Percentiles rank a stretch among this genome's conserved stretches.
These are phyloP conservation scores for Lepidocyrtoides sp. DNA, from an alignment of 2,888 invertebrate species.

Conservation along the genomic window DNA sequence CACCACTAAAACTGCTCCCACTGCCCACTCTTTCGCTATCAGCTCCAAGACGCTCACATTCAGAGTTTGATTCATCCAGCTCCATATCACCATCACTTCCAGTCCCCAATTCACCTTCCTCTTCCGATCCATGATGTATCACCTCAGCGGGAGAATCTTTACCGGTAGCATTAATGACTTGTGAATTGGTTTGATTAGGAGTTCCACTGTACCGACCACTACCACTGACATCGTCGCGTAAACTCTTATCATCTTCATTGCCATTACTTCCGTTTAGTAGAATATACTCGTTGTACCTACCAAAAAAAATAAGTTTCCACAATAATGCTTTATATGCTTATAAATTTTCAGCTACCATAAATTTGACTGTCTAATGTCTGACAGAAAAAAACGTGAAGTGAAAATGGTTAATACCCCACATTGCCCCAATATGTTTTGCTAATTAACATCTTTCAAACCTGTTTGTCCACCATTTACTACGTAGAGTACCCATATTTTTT, in stretches of 20 bases:
- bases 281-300: slow-evolving; percentile 82
- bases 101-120: slow-evolving; percentile 78
- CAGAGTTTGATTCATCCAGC: slow-evolving; percentile 80
- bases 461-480: slow-evolving; percentile 61
- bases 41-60: slow-evolving; percentile 65
- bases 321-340: too few species aligned
- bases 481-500: slow-evolving; percentile 46
- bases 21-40: slow-evolving; percentile 76
- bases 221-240: slow-evolving; percentile 69
- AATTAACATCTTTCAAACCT: slow-evolving; percentile 24
- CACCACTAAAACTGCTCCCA: slow-evolving; percentile 82
- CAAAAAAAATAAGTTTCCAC: background rate
- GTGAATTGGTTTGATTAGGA: slow-evolving; percentile 69
- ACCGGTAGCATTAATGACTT: slow-evolving; percentile 50
- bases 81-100: slow-evolving; percentile 82
- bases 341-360: too few species aligned
- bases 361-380: too few species aligned
- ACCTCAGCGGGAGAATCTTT: slow-evolving; percentile 58
- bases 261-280: slow-evolving; percentile 80
- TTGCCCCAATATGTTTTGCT: background rate
- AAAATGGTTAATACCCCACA: too few species aligned
- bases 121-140: slow-evolving; percentile 76
- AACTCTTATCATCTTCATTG: slow-evolving; percentile 72
- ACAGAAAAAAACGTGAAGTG: too few species aligned
- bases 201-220: slow-evolving; percentile 73